These are phyloP conservation scores for Drosophila infuscata DNA, from an alignment of 2,888 invertebrate species.

Conservation along the genomic window DNA sequence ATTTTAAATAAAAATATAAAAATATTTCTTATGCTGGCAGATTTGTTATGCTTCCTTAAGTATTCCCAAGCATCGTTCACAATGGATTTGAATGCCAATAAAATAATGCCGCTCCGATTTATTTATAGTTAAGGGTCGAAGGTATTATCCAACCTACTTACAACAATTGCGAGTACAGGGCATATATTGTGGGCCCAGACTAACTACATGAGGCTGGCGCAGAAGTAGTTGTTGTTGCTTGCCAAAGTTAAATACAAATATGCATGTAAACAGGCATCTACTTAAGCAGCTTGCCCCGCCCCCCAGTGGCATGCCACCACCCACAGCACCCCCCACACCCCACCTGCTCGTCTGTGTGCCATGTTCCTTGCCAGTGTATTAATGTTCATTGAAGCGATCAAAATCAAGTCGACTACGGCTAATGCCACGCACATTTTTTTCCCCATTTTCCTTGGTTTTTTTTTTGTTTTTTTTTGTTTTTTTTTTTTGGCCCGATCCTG, in stretches of 20 bases:
- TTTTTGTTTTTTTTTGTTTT: conserved; percentile 38
- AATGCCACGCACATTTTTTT: conserved; percentile 74
- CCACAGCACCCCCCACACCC: not conserved
- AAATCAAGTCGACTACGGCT: conserved; percentile 82
- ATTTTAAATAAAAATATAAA: not conserved
- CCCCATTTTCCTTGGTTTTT: conserved; percentile 26
- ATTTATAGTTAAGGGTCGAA: not conserved
- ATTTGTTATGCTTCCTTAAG: not conserved
- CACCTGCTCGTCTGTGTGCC: not conserved
- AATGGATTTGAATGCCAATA: not conserved
- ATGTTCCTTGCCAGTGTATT: conserved; percentile 61
- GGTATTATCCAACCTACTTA: not conserved
- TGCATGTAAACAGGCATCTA: conserved; percentile 79
- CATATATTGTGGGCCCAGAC: conserved; percentile 23
- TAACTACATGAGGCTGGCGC: conserved; percentile 47
- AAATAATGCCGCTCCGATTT: not conserved
- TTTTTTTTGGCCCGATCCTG: conserved; percentile 55
- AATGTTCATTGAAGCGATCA: conserved; percentile 81
- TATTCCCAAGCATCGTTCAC: not conserved
- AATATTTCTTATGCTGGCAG: rapidly evolving
- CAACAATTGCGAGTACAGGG: conserved; percentile 24
- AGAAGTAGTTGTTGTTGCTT: conserved; percentile 36
- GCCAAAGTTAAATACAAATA: conserved; percentile 75
- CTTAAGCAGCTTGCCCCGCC: conserved; percentile 64
- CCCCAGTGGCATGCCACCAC: conserved; percentile 10